These are phyloP conservation scores for Philopotamus ludificatus DNA, from an alignment of 1,140 invertebrate genomes.

Conservation along the genomic window DNA sequence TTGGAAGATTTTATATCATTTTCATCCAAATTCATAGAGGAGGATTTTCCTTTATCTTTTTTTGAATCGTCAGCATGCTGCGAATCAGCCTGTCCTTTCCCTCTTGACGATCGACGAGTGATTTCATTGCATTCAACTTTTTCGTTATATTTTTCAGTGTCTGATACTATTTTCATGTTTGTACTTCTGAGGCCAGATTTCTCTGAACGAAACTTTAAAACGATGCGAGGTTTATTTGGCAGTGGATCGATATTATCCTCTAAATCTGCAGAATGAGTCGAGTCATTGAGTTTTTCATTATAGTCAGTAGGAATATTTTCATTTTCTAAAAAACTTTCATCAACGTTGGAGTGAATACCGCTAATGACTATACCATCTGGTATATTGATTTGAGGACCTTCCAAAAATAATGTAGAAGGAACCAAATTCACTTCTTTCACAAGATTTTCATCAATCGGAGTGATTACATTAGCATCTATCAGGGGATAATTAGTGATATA, in stretches of 20 bases:
- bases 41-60: slow-evolving; percentile 19
- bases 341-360: background rate
- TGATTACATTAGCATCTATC: too few relatives aligned
- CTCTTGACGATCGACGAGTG: slow-evolving; percentile 2
- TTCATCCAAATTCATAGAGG: background rate
- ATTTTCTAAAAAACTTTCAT: background rate
- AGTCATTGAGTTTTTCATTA: background rate
- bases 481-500: too few relatives aligned
- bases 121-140: slow-evolving; percentile 37
- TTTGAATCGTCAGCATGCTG: slow-evolving; percentile 40
- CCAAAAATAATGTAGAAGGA: background rate
- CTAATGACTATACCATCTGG: background rate
- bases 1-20: slow-evolving; percentile 43
- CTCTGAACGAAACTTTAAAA: slow-evolving; percentile 54
- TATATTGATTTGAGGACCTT: background rate
- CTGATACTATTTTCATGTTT: slow-evolving; percentile 54
- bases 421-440: background rate
- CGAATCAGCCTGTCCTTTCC: background rate
- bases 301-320: background rate
- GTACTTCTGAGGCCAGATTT: slow-evolving; percentile 51
- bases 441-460: background rate
- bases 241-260: background rate
- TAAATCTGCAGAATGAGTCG: background rate
- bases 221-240: slow-evolving; percentile 48
- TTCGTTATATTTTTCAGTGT: slow-evolving; percentile 49